phyloP scores from a whole-genome alignment of 2,797 vertebrate species.

The Halcyon chelicuti region DNA sequence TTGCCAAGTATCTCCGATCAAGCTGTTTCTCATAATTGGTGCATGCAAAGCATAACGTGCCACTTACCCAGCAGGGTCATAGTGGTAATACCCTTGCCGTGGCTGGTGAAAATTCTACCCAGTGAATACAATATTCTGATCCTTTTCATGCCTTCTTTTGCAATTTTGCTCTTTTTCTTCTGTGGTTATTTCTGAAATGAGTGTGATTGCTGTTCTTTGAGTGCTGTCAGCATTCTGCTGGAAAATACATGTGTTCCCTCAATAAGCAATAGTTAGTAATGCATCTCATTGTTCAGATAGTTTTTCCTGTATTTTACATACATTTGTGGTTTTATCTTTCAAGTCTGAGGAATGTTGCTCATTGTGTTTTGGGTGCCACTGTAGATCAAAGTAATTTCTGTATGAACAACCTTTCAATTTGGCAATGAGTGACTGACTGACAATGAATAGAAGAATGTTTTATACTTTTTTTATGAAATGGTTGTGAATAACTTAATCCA shows the following conservation, averaged over 20 bases:
- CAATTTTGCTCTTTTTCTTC: background rate
- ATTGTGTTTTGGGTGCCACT: background rate
- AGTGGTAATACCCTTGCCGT: background rate
- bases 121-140: background rate
- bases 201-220: background rate
- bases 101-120: background rate
- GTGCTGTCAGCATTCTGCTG: background rate
- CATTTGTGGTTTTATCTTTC: constrained; percentile 14
- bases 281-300: background rate
- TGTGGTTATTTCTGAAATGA: background rate
- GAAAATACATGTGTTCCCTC: background rate
- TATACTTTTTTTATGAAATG: background rate
- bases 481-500: background rate
- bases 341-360: background rate
- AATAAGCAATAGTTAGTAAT: background rate
- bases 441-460: background rate
- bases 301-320: background rate
- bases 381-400: constrained; percentile 6
- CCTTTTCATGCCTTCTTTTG: background rate
- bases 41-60: background rate
- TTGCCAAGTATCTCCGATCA: background rate
- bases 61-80: background rate
- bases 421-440: background rate
- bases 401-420: constrained; percentile 24
- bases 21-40: background rate